Evolutionary conservation across 2,888 invertebrate genomes (phyloP).

Genomic region (Morinoia aosen): DNA sequence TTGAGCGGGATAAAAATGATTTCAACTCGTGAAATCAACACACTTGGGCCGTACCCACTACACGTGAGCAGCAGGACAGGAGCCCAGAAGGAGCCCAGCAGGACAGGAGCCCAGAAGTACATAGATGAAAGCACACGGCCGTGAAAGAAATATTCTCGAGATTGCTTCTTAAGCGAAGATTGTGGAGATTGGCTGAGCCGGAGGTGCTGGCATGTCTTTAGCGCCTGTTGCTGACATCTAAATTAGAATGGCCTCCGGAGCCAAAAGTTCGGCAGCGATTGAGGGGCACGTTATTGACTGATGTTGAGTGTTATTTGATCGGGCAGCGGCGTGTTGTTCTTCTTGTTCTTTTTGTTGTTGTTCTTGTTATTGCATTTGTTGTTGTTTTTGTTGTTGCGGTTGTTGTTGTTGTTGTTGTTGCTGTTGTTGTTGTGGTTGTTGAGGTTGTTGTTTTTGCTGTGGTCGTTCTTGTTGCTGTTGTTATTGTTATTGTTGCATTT

Average conservation of each 20-base stretch:
- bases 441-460: too few relatives aligned
- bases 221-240: not conserved
- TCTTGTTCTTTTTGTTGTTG: not conserved
- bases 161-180: conserved; percentile 5
- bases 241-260: conserved; percentile 1
- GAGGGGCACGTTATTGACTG: not conserved
- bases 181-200: not conserved
- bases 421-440: too few relatives aligned
- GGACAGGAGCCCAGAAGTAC: not conserved
- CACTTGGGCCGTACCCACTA: not conserved
- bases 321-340: not conserved
- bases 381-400: not conserved
- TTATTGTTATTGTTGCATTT: too few relatives aligned
- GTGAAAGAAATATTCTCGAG: not conserved
- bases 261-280: not conserved
- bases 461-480: too few relatives aligned
- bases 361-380: not conserved
- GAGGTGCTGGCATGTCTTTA: not conserved
- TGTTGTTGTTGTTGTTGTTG: not conserved
- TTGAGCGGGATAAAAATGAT: not conserved
- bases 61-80: not conserved
- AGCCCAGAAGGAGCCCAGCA: not conserved
- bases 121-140: not conserved
- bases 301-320: not conserved
- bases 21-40: not conserved